Evolutionary conservation across 1,140 invertebrate genomes (phyloP), one percentile per base, ranked within the genome.

Genomic region (Drosophila insularis): DNA sequence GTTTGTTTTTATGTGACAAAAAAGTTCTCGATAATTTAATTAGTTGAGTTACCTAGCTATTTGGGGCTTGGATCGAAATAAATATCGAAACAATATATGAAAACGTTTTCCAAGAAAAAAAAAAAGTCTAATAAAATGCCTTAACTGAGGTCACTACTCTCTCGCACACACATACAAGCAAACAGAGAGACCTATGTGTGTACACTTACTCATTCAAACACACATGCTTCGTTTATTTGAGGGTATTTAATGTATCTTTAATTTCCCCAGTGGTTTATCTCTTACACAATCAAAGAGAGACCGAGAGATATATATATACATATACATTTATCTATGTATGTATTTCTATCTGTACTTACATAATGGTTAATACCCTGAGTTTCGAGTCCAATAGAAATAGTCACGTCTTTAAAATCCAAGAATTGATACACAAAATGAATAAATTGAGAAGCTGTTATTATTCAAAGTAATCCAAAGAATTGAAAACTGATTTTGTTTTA

Each of bases 231-330:
- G 60, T 56, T 79, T 71, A 77, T 85, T 75, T 68, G 65, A 77
- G 73, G 73, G 58, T 76, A 89, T 89, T 89, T 89, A 87, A 87
- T 87, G 84, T 87, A 89, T 87, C 84, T 87, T 87, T 87, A 89
- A 89, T 89, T 89, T 89, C 84, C 84, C 84, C 68, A 74, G 84
- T 84, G 84, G 80, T 80, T 89, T 68, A 68, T 89, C 77, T 82
- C 71, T 72, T 76, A 87, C 79, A 87, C 81, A 87, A 87, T 82
- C 84, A 87, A 61, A 76, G 80, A 80, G 63, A 31, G 7, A 17
- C 14, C 17, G 63, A 73, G 80, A 61, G 19, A 71, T 50, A 66
- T 39, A 35, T 43, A 58, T 50, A 64, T 62, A 78, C n/a, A 71
- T 50, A 66, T 39, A 35, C 39, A 58, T 53, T 39, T 40, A 56